A percentile compares a stretch with the other conserved stretches of the same genome.
Evolutionary conservation across 2,888 invertebrate species (phyloP).

Genomic region (Dasysyrphus albostriatus): DNA sequence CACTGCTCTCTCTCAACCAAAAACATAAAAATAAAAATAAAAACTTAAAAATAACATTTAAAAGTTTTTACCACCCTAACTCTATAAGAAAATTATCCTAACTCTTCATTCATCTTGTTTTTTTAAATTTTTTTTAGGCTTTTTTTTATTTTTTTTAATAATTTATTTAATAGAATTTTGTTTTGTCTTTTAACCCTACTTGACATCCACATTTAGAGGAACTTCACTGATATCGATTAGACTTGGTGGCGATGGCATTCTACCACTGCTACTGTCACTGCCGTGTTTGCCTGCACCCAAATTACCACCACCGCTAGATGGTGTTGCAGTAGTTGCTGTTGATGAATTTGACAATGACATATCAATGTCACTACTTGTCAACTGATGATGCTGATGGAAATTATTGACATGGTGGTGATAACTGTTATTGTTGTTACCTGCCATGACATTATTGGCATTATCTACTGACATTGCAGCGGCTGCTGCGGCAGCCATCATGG

Average conservation of each 20-base stretch:
- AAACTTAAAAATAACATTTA: conserved; percentile 56
- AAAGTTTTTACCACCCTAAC: conserved; percentile 76
- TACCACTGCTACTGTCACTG: conserved; percentile 65
- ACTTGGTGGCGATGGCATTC: conserved; percentile 82
- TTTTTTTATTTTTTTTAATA: conserved; percentile 72
- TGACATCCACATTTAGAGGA: conserved; percentile 84
- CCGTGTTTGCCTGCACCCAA: conserved; percentile 50
- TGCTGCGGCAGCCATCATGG: conserved; percentile 83
- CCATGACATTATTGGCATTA: conserved; percentile 58
- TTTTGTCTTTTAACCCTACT: conserved; percentile 80
- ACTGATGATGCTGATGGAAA: conserved; percentile 82
- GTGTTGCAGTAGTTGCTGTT: conserved; percentile 68
- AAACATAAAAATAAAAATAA: conserved; percentile 60
- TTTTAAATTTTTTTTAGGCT: conserved; percentile 50
- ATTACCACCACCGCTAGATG: conserved; percentile 54
- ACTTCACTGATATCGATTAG: conserved; percentile 84
- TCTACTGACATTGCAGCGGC: conserved; percentile 80
- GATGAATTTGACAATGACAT: conserved; percentile 73
- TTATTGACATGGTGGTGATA: conserved; percentile 32
- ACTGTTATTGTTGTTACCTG: conserved; percentile 36
- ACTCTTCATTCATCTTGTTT: conserved; percentile 65
- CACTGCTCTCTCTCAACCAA: conserved; percentile 60
- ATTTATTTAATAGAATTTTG: conserved; percentile 68
- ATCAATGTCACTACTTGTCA: conserved; percentile 78
- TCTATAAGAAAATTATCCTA: conserved; percentile 72